Evolutionary conservation across 2,888 invertebrate species (phyloP), one percentile per base, ranked within the genome.

Genomic region (Noctua comes): DNA sequence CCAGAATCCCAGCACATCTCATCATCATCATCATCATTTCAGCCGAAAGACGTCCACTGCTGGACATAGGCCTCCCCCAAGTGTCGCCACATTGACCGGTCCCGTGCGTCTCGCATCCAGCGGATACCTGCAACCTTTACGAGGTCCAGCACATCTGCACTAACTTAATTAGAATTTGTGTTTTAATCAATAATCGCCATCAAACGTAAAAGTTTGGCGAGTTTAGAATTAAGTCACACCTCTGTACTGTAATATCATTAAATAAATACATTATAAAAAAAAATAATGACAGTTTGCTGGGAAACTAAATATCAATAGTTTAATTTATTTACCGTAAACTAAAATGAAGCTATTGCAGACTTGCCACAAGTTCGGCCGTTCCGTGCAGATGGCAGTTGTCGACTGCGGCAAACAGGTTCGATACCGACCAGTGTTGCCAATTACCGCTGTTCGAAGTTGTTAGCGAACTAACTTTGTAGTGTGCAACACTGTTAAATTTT

Each of bases 321-420:
- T 31, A 68, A 46, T 68, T 36, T 62, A 46, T 62, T 51, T 16
- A 16, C 11, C n/a, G 21, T 59, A 59, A 82, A 57, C 24, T 40
- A 59, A 74, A 31, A 24, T n/a, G 43, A 36, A 59, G 54, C 48
- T 43, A 40, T 72, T 48, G 62, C 71, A 62, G 27, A 62, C n/a
- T 51, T 59, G n/a, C n/a, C 51, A 43, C 68, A 84, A 84, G 87
- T 84, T 85, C 7, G 3, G 51, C 48, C 68, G 76, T 85, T 78
- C 69, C 66, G 27, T 21, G 59, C 76, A 85, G 82, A 82, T 73
- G 85, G 65, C 36, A 40, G 68, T 11, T 54, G 76, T 72, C 36
- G 43, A 77, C 70, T 74, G 69, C 57, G 71, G 76, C 65, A 48
- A 75, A 65, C 36, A 64, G 65, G 21, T 68, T 73, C 70, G 73